phyloP scores from a whole-genome alignment of 2,113 vertebrate genomes.

The Onychostoma macrolepis region DNA sequence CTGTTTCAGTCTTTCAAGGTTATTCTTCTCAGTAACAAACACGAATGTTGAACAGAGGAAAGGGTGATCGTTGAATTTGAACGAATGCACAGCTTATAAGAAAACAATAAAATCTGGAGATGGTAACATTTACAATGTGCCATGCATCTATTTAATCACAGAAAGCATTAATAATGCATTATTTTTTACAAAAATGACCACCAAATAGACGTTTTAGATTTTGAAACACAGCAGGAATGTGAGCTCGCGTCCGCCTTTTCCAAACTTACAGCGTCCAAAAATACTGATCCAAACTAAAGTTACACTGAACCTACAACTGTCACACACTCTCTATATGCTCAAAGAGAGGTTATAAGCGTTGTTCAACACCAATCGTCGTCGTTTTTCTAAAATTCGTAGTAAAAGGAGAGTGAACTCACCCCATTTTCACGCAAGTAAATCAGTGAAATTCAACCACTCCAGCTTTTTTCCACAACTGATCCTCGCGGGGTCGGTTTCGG shows the following conservation, averaged over 20 bases:
- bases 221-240: not conserved
- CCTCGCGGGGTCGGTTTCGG: not conserved
- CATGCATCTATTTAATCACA: not conserved
- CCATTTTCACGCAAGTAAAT: conserved; percentile 44
- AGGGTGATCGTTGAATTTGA: not conserved
- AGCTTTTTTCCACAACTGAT: not conserved
- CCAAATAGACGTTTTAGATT: no score
- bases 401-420: conserved; percentile 45
- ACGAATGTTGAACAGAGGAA: not conserved
- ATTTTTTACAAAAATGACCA: not conserved
- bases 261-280: conserved; percentile 18
- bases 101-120: not conserved
- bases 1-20: not conserved
- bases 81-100: not conserved
- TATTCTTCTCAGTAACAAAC: not conserved
- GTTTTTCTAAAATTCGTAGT: not conserved
- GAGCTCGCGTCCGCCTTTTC: not conserved
- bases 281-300: conserved; percentile 8
- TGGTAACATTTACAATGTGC: not conserved
- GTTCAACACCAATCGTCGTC: not conserved
- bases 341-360: not conserved
- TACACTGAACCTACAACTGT: not conserved
- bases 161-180: not conserved
- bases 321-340: not conserved
- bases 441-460: not conserved